phyloP scores from a whole-genome alignment of 2,113 vertebrate genomes.

The Muntiacus muntjak region DNA sequence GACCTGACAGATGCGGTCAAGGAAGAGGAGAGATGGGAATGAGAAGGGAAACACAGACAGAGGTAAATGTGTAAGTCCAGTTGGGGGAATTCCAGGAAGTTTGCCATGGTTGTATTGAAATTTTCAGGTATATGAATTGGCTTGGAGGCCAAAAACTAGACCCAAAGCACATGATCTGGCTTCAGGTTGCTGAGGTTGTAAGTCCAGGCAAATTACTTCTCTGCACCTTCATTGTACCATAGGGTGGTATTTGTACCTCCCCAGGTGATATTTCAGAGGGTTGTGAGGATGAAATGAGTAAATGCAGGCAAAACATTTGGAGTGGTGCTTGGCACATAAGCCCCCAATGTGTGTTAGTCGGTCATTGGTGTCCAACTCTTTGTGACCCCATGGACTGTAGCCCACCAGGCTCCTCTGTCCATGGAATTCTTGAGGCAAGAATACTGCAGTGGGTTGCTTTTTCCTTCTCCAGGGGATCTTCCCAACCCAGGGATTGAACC shows the following conservation, averaged over 20 bases:
- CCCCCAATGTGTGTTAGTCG: background rate
- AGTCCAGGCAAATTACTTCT: background rate
- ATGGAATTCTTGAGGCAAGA: background rate
- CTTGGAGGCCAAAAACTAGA: background rate
- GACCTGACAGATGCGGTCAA: background rate
- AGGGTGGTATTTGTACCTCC: background rate
- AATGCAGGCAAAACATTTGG: background rate
- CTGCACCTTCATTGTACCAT: background rate
- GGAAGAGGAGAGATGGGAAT: background rate
- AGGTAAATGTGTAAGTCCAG: background rate
- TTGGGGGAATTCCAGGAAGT: background rate
- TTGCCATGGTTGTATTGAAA: background rate
- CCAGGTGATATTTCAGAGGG: background rate
- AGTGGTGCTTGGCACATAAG: background rate
- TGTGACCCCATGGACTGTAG: background rate
- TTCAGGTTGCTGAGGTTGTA: background rate
- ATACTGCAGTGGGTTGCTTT: background rate
- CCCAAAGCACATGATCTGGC: background rate
- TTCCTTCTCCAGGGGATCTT: background rate
- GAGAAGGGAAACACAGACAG: background rate
- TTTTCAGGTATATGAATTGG: background rate
- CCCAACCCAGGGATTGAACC: background rate
- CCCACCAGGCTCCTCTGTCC: background rate
- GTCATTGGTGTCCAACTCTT: background rate
- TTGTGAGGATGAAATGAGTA: background rate